Percentiles rank a stretch among this genome's conserved stretches.
These are phyloP conservation scores for Meganola albula DNA, from an alignment of 2,888 invertebrate genomes.

Conservation along the genomic window DNA sequence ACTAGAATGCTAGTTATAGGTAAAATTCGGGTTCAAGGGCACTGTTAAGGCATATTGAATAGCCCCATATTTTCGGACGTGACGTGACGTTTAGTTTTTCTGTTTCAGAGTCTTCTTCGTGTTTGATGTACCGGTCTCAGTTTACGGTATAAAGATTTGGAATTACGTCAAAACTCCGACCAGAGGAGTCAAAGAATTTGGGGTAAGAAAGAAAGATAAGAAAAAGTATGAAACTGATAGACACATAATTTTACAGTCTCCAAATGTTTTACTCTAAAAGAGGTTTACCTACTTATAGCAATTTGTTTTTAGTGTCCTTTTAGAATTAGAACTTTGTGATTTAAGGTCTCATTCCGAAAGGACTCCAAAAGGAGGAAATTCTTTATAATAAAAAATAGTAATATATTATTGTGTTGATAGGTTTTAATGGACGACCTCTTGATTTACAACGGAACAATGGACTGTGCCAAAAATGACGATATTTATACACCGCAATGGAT, in stretches of 20 bases:
- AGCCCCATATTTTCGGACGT: not conserved
- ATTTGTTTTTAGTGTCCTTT: no score
- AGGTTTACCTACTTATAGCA: no score
- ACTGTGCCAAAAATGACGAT: constrained; percentile 56
- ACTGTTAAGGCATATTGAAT: no score
- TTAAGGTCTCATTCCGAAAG: no score
- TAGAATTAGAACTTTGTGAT: no score
- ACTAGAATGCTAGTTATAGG: no score
- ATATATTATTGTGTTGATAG: constrained; percentile 50
- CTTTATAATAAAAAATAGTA: not conserved
- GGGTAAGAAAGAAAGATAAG: constrained; percentile 76
- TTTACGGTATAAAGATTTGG: constrained; percentile 88
- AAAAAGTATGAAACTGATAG: no score
- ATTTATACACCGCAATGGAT: constrained; percentile 55
- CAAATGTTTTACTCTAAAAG: no score
- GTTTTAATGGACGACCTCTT: constrained; percentile 88
- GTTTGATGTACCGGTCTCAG: constrained; percentile 84
- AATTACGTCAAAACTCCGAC: constrained; percentile 88
- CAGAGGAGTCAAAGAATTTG: constrained; percentile 89
- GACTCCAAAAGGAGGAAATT: no score
- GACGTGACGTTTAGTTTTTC: not conserved
- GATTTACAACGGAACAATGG: constrained; percentile 85
- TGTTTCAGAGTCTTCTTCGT: constrained; percentile 83
- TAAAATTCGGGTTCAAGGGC: no score
- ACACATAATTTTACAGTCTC: no score